Evolutionary conservation across 2,113 vertebrate genomes (phyloP).

Genomic region (Morone saxatilis): DNA sequence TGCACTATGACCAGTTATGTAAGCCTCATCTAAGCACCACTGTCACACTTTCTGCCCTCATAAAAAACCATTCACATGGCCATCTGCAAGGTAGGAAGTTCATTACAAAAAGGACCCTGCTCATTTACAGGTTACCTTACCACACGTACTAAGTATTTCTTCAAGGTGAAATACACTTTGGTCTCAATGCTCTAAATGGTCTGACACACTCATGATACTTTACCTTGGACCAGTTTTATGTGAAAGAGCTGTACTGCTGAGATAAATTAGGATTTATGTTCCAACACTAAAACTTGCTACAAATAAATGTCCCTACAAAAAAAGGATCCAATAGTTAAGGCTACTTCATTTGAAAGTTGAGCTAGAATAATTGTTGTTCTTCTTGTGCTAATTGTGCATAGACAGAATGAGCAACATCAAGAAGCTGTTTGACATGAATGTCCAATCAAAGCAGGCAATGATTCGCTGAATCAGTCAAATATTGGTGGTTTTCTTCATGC

Average conservation of each 20-base stretch:
- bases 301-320: slow-evolving; percentile 25
- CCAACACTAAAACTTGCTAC: slow-evolving; percentile 27
- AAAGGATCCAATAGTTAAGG: background rate
- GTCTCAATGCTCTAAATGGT: slow-evolving; percentile 27
- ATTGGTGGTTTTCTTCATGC: background rate
- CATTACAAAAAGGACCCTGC: slow-evolving; percentile 34
- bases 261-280: slow-evolving; percentile 41
- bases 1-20: slow-evolving; percentile 55
- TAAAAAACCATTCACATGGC: slow-evolving; percentile 40
- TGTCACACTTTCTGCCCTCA: slow-evolving; percentile 56
- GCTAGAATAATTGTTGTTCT: background rate
- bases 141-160: slow-evolving; percentile 49
- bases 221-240: slow-evolving; percentile 33
- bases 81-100: slow-evolving; percentile 56
- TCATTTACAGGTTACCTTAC: slow-evolving; percentile 58
- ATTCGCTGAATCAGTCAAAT: background rate
- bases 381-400: background rate
- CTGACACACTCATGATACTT: slow-evolving; percentile 19
- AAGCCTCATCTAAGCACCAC: slow-evolving; percentile 55
- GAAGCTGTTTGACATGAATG: background rate
- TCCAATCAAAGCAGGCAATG: background rate
- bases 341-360: background rate
- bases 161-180: slow-evolving; percentile 67
- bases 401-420: background rate
- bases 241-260: slow-evolving; percentile 53